Evolutionary conservation across 1,140 invertebrate genomes (phyloP), one percentile per base, ranked within the genome.

Genomic region (Drosophila nikananu): DNA sequence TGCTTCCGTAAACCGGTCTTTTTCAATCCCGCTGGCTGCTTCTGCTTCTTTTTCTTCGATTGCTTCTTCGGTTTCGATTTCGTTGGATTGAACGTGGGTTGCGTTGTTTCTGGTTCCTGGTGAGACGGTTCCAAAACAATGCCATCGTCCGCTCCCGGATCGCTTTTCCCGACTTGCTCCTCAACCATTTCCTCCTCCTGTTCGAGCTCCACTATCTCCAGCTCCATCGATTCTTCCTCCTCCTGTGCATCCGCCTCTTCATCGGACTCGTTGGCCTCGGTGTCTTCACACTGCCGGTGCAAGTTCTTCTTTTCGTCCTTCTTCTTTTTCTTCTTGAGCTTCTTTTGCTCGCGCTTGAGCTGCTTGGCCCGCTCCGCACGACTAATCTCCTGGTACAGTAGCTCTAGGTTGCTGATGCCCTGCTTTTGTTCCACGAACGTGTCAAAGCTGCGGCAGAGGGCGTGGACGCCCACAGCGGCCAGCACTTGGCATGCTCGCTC

Each of bases 401-500:
- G 92, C 93, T 98, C 96, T 66, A 98, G 93, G 91, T 98, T 97
- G 10, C 97, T 97, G 6, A 97, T 95, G 35, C 98, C 97, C 92
- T 96, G 96, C 92, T 98, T 98, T 12, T 95, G 94, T 93, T 98
- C 97, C 37, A 99, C 96, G 12, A 97, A 96, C 77, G 96, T 96
- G 95, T 98, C 96, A 93, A 98, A 98, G 93, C 96, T 98, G 79
- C 97, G 96, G 83, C 96, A 96, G 13, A 99, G 94, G 9, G 97
- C 96, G 92, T 98, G 96, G 5, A 98, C 95, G 2, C 96, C 97
- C 12, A 98, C 96, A 62, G 97, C 97, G 59, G 97, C 97, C 58
- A 99, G 95, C 58, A 98, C 96, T 94, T 98, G 97, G 94, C 97
- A 98, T 5, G 97, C 97, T 86, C 97, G 96, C 92, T 98, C 97